phyloP scores from a whole-genome alignment of 92 coral and sea anemone species.

The Parazoanthus darwini region DNA sequence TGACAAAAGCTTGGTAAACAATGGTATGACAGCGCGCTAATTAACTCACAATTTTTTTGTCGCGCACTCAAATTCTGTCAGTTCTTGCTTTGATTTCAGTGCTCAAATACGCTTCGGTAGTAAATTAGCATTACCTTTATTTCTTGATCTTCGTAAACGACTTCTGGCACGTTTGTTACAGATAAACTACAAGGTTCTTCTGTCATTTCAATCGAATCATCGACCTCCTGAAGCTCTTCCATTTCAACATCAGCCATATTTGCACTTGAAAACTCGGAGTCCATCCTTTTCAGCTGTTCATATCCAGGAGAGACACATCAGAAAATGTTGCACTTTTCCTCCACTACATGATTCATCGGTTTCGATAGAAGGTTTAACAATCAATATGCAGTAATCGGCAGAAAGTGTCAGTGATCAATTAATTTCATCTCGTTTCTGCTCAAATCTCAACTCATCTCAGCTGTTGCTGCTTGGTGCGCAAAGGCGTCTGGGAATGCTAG shows the following conservation, averaged over 20 bases:
- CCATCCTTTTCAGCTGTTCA: slow-evolving; percentile 14
- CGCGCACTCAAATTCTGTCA: slow-evolving; percentile 5
- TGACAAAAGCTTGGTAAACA: not conserved
- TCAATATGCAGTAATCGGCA: not conserved
- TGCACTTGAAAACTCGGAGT: slow-evolving; percentile 1
- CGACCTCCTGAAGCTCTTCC: slow-evolving; percentile 18
- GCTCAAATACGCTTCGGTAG: not conserved
- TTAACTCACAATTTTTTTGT: not conserved
- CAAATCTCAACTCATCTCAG: not conserved
- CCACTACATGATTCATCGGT: not conserved
- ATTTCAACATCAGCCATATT: slow-evolving; percentile 44
- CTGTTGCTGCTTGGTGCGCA: slow-evolving; percentile 1
- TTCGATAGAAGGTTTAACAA: not conserved
- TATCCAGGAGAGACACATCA: not conserved
- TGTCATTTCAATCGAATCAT: slow-evolving; percentile 10
- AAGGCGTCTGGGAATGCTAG: slow-evolving; percentile 10
- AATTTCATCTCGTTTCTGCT: not conserved
- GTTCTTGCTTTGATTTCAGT: not conserved
- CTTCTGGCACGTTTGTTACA: slow-evolving; percentile 82
- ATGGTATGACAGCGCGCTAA: not conserved
- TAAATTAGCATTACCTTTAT: slow-evolving; percentile 63
- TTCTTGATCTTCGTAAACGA: slow-evolving; percentile 72
- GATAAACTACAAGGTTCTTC: slow-evolving; percentile 72
- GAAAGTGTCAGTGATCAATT: not conserved
- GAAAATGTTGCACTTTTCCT: not conserved